These are phyloP conservation scores for Hiodon tergisus DNA, from an alignment of 2,113 vertebrate species.

Conservation along the genomic window DNA sequence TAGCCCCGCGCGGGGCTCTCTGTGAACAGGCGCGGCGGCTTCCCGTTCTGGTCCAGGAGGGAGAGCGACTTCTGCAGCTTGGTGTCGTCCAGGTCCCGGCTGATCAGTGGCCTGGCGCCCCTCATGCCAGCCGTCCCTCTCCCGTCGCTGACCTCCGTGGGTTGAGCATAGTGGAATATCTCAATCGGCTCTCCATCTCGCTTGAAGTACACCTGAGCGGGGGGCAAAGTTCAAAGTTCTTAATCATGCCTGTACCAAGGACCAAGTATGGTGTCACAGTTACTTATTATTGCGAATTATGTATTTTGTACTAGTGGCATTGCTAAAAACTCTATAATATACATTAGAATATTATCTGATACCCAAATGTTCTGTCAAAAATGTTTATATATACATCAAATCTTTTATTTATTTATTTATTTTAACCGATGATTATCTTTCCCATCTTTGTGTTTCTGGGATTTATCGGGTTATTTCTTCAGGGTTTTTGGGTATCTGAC, in stretches of 20 bases:
- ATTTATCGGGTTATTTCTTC: constrained; percentile 33
- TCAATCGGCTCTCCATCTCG: constrained; percentile 87
- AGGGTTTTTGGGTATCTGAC: constrained; percentile 42
- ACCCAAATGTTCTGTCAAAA: not conserved
- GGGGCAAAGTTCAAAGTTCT: not conserved
- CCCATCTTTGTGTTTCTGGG: constrained; percentile 27
- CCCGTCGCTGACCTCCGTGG: constrained; percentile 46
- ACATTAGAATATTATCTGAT: not conserved
- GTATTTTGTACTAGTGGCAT: not conserved
- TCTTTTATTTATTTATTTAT: not conserved
- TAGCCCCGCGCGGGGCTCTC: constrained; percentile 57
- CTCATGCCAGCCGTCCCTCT: constrained; percentile 57
- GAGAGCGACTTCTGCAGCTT: constrained; percentile 84
- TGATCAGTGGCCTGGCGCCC: constrained; percentile 75
- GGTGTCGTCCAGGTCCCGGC: constrained; percentile 87
- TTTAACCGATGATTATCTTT: constrained; percentile 9
- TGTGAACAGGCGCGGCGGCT: constrained; percentile 56
- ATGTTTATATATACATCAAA: not conserved
- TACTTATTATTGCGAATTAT: too few relatives aligned
- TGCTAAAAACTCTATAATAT: not conserved
- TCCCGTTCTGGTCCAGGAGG: constrained; percentile 67
- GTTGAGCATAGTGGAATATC: constrained; percentile 73
- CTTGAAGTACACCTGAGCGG: constrained; percentile 86
- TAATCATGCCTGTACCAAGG: too few relatives aligned
- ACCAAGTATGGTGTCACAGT: too few relatives aligned